These are phyloP conservation scores for Drosophila micromelanica DNA, from an alignment of 1,140 invertebrate species.

Conservation along the genomic window DNA sequence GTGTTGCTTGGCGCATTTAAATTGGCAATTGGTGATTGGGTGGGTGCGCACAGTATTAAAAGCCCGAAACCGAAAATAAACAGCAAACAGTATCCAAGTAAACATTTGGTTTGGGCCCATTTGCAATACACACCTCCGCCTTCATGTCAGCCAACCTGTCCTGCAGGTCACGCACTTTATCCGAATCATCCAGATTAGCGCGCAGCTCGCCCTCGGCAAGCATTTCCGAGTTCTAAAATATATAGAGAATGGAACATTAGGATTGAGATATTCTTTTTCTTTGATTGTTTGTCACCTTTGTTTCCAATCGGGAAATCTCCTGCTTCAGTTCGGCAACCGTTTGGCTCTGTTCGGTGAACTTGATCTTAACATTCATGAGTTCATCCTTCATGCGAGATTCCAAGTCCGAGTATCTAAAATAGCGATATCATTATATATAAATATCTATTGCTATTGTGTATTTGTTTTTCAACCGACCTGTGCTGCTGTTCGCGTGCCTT, in stretches of 20 bases:
- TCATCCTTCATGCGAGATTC: conserved; percentile 95
- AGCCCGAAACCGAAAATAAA: conserved; percentile 56
- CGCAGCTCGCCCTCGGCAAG: conserved; percentile 94
- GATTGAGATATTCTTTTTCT: too few relatives aligned
- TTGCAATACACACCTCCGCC: conserved; percentile 90
- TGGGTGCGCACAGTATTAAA: conserved; percentile 23
- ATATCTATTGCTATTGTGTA: neutral
- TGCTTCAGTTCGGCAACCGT: conserved; percentile 97
- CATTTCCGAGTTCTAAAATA: conserved; percentile 94
- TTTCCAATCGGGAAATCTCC: conserved; percentile 96
- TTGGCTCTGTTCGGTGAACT: conserved; percentile 97
- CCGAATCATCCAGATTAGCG: conserved; percentile 92
- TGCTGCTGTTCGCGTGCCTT: conserved; percentile 94
- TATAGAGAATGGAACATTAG: too few relatives aligned
- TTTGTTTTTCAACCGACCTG: conserved; percentile 84
- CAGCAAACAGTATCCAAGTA: conserved; percentile 26
- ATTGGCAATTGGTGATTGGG: conserved; percentile 6
- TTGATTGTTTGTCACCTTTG: conserved; percentile 88
- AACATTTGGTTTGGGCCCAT: neutral
- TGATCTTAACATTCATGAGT: conserved; percentile 96
- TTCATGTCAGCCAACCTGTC: conserved; percentile 96
- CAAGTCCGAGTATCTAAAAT: conserved; percentile 90
- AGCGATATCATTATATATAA: neutral
- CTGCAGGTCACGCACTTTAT: conserved; percentile 93
- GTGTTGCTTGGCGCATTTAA: conserved; percentile 9